Conservation (phyloP, 2,797 vertebrate genomes). For the Balearica regulorum region DNA sequence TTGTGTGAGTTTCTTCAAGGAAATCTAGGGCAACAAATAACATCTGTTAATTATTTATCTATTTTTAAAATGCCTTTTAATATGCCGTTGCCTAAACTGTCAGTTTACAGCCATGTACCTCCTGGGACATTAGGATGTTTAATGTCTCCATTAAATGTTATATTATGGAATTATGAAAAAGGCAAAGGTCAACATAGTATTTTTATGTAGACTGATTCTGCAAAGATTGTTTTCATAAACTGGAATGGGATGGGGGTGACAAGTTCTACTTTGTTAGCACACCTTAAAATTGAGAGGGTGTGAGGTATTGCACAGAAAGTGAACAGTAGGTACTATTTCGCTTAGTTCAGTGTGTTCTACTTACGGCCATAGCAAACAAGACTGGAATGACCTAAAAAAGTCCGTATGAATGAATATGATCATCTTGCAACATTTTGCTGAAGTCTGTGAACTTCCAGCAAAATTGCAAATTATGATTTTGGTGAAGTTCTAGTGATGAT, state of each 20-base stretch:
- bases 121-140: background rate
- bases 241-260: background rate
- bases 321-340: background rate
- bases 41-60: background rate
- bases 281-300: background rate
- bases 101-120: background rate
- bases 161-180: background rate
- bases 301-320: background rate
- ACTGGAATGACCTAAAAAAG: background rate
- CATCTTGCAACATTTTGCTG: background rate
- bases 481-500: background rate
- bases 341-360: background rate
- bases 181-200: background rate
- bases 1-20: background rate
- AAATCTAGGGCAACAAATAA: background rate
- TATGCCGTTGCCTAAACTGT: background rate
- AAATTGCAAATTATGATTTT: background rate
- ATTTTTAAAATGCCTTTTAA: background rate
- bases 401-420: background rate
- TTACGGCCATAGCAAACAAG: background rate
- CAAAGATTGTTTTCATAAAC: background rate
- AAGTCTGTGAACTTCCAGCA: background rate
- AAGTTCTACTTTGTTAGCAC: background rate
- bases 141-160: background rate
- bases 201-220: background rate